phyloP scores from a whole-genome alignment of 1,140 invertebrate species.

The Prorops nasuta region DNA sequence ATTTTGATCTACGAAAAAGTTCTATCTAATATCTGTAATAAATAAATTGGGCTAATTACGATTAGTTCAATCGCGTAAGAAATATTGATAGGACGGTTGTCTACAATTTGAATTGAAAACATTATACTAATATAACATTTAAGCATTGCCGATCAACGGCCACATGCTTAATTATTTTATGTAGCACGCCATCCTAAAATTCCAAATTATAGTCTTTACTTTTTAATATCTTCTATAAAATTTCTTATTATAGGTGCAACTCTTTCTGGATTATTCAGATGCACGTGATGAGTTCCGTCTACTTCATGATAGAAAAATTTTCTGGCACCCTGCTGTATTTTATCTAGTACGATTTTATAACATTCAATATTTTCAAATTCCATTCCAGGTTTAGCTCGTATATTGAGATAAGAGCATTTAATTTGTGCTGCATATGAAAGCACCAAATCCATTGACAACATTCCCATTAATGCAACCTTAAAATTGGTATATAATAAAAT shows the following conservation, averaged over 20 bases:
- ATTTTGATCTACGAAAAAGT: no score
- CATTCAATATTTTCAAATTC: constrained; percentile 65
- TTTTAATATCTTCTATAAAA: constrained; percentile 62
- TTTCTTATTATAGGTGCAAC: constrained; percentile 64
- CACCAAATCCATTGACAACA: constrained; percentile 70
- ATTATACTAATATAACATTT: constrained; percentile 1
- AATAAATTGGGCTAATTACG: no score
- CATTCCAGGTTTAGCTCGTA: constrained; percentile 70
- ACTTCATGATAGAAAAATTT: constrained; percentile 70
- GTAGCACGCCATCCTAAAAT: constrained; percentile 9
- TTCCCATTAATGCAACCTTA: constrained; percentile 66
- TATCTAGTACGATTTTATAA: constrained; percentile 67
- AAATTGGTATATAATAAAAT: no score
- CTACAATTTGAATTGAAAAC: no score
- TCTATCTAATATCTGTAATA: no score
- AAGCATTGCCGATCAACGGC: neutral
- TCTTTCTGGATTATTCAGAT: constrained; percentile 73
- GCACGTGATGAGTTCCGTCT: constrained; percentile 80
- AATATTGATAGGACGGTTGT: no score
- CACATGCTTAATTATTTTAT: constrained; percentile 1
- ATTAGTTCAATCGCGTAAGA: no score
- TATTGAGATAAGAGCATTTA: constrained; percentile 76
- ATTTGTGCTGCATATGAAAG: constrained; percentile 69
- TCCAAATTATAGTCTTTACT: no score
- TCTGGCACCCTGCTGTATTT: constrained; percentile 60